Conservation (phyloP, 2,113 vertebrate species). For the Hydropotes inermis region DNA sequence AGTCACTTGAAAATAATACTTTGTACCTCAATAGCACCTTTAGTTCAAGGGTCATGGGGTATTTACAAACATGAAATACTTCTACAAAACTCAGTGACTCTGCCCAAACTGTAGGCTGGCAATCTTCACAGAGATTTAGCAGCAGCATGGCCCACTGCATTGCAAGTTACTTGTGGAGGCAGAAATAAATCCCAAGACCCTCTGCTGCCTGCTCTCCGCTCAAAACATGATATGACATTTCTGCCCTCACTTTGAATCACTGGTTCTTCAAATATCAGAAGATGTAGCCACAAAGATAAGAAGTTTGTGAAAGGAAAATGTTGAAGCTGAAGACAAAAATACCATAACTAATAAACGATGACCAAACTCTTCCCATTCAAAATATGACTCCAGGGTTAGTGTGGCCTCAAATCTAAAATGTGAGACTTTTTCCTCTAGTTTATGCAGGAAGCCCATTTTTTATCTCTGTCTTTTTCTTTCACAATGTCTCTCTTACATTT, state of each 20-base stretch:
- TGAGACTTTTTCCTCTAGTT: background rate
- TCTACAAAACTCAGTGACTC: background rate
- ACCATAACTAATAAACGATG: background rate
- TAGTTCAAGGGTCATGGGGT: background rate
- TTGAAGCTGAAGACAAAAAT: background rate
- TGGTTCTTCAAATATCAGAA: conserved; percentile 50
- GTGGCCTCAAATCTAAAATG: background rate
- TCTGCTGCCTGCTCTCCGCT: background rate
- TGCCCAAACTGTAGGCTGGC: background rate
- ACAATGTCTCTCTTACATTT: background rate
- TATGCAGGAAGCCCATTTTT: background rate
- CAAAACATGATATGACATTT: conserved; percentile 25
- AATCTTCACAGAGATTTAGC: background rate
- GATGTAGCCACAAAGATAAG: background rate
- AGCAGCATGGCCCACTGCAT: background rate
- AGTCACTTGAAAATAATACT: conserved; percentile 48
- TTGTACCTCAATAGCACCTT: background rate
- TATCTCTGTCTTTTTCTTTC: background rate
- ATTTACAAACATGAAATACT: conserved; percentile 42
- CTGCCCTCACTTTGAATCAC: conserved; percentile 43
- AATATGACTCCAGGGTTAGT: background rate
- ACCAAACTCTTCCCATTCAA: background rate
- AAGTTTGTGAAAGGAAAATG: conserved; percentile 27
- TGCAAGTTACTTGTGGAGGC: conserved; percentile 9
- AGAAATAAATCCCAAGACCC: conserved; percentile 46